These are phyloP conservation scores for Rhinoderma darwinii DNA, from an alignment of 2,113 vertebrate species.

Conservation along the genomic window DNA sequence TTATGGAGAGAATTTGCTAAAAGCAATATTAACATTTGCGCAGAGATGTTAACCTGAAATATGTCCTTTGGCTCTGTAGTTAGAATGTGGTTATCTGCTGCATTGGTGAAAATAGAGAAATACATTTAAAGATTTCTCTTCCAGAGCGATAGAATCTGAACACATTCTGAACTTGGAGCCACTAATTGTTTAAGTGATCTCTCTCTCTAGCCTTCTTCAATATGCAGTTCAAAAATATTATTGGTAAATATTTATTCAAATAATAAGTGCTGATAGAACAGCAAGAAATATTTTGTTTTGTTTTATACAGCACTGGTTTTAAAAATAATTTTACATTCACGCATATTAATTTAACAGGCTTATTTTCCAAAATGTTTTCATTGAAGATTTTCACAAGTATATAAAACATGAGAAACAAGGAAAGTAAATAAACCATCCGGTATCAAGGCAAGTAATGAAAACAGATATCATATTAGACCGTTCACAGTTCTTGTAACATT, in stretches of 20 bases:
- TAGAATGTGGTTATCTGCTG: not conserved
- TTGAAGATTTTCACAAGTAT: no score
- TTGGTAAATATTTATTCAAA: not conserved
- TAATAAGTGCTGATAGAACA: not conserved
- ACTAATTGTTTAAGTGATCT: slow-evolving; percentile 22
- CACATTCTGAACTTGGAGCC: not conserved
- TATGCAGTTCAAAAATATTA: not conserved
- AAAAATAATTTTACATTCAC: no score
- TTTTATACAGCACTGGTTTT: no score
- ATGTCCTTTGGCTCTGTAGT: not conserved
- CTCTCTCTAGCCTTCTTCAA: not conserved
- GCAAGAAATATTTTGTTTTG: not conserved
- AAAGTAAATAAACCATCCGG: no score
- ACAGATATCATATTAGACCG: no score
- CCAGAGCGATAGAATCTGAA: not conserved
- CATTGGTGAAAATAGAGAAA: slow-evolving; percentile 2
- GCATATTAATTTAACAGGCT: no score
- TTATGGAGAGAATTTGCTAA: slow-evolving; percentile 4
- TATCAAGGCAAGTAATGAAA: no score
- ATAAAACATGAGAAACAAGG: no score
- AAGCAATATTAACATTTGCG: slow-evolving; percentile 2
- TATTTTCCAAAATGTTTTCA: no score
- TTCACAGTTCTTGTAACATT: no score
- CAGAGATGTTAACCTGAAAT: slow-evolving; percentile 1
- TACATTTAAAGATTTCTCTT: not conserved